A percentile compares a stretch with the other conserved stretches of the same genome.
phyloP scores from a whole-genome alignment of 2,797 vertebrate genomes.

The Xyrichtys novacula region DNA sequence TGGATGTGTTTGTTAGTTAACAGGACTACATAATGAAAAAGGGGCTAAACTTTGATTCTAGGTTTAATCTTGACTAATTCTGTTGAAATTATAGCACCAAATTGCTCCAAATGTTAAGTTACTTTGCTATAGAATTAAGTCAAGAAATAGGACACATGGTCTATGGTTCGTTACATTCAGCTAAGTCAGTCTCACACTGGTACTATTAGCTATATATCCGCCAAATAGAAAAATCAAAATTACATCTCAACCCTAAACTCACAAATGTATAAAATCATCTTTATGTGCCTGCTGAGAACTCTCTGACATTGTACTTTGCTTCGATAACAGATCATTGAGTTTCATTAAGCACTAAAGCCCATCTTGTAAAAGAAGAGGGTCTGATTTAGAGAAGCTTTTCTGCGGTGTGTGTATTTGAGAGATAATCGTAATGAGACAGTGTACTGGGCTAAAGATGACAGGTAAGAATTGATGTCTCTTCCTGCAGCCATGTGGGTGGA shows the following conservation, averaged over 20 bases:
- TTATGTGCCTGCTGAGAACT: constrained; percentile 31
- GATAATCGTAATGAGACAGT: constrained; percentile 76
- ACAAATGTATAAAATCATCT: constrained; percentile 37
- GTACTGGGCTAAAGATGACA: constrained; percentile 66
- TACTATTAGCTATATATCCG: neutral
- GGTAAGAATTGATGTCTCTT: constrained; percentile 73
- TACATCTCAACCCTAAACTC: constrained; percentile 14
- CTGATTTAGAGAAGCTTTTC: constrained; percentile 69
- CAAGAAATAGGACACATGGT: too few species aligned
- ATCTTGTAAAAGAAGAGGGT: constrained; percentile 53
- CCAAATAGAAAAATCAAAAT: neutral
- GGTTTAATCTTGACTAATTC: too few species aligned
- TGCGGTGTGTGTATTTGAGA: constrained; percentile 65
- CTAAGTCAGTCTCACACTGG: too few species aligned
- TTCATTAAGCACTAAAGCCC: constrained; percentile 52
- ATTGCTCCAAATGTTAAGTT: too few species aligned
- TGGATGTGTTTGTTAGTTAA: too few species aligned
- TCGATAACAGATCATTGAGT: constrained; percentile 52
- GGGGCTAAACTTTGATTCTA: too few species aligned
- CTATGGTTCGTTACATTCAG: too few species aligned
- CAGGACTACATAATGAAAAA: too few species aligned
- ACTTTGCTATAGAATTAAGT: too few species aligned
- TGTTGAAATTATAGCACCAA: too few species aligned
- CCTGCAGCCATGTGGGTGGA: constrained; percentile 70
- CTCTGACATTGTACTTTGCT: constrained; percentile 35